These are phyloP conservation scores for Zapus hudsonius DNA, from an alignment of 2,113 vertebrate species.

Conservation along the genomic window DNA sequence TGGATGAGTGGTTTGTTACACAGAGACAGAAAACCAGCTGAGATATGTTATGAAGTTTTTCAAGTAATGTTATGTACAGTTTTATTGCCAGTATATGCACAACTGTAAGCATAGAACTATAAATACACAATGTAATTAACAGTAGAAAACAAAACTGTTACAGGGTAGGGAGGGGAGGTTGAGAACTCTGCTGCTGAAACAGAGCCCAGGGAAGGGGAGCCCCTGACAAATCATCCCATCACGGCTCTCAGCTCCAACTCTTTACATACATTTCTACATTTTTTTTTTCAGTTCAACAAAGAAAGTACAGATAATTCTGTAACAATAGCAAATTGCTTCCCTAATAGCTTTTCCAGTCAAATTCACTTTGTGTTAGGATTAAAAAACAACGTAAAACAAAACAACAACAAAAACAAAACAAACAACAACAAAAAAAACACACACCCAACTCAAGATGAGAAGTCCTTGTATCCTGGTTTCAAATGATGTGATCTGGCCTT, in stretches of 20 bases:
- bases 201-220: slow-evolving; percentile 83
- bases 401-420: neutral
- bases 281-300: slow-evolving; percentile 82
- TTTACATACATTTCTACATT: slow-evolving; percentile 95
- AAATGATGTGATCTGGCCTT: slow-evolving; percentile 75
- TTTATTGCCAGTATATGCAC: slow-evolving; percentile 95
- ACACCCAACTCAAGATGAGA: slow-evolving; percentile 55
- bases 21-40: slow-evolving; percentile 79
- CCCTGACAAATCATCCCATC: slow-evolving; percentile 78
- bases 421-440: neutral
- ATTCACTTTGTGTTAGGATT: slow-evolving; percentile 80
- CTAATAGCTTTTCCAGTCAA: slow-evolving; percentile 81
- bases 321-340: slow-evolving; percentile 81
- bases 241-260: slow-evolving; percentile 84
- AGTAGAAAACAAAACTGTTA: slow-evolving; percentile 93
- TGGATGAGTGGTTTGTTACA: slow-evolving; percentile 56
- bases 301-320: slow-evolving; percentile 76
- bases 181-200: slow-evolving; percentile 75
- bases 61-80: slow-evolving; percentile 95
- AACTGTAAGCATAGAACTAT: slow-evolving; percentile 97
- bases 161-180: slow-evolving; percentile 83
- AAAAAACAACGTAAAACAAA: slow-evolving; percentile 14
- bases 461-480: slow-evolving; percentile 78
- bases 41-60: slow-evolving; percentile 80
- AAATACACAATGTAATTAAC: slow-evolving; percentile 94